Conservation (phyloP, 2,797 vertebrate genomes). For the Euphonia xanthogaster region DNA sequence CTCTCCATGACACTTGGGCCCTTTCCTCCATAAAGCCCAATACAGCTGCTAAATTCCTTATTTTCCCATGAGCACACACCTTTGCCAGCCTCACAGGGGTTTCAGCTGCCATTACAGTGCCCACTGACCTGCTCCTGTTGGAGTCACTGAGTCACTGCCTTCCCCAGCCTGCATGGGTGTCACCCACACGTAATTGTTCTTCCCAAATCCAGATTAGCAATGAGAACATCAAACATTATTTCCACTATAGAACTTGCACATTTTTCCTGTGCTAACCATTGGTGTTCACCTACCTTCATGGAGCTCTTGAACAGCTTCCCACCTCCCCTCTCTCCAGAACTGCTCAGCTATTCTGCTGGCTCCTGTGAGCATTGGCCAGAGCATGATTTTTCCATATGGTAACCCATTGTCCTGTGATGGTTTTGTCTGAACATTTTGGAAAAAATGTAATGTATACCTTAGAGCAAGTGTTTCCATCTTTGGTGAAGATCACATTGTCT, state of each 20-base stretch:
- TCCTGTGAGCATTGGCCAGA: neutral
- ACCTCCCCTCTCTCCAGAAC: neutral
- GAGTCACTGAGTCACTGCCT: neutral
- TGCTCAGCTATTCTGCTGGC: neutral
- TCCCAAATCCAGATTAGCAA: neutral
- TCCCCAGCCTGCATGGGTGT: neutral
- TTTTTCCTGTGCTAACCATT: neutral
- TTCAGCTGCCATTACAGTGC: neutral
- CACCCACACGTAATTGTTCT: fast-evolving
- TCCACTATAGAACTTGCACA: fast-evolving
- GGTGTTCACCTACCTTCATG: fast-evolving
- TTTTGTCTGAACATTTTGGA: neutral
- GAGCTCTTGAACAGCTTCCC: neutral
- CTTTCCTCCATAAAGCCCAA: neutral
- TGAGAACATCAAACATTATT: neutral
- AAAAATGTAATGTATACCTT: neutral
- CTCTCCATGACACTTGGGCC: fast-evolving
- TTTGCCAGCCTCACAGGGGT: fast-evolving
- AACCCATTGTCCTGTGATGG: neutral
- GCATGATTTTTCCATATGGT: neutral
- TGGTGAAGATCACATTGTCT: neutral
- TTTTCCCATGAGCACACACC: neutral
- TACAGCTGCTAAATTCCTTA: neutral
- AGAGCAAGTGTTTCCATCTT: neutral
- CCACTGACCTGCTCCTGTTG: too few relatives aligned